A percentile compares a stretch with the other conserved stretches of the same genome.
These are phyloP conservation scores for Xanthorhoe designata DNA, from an alignment of 2,888 invertebrate species.

Conservation along the genomic window DNA sequence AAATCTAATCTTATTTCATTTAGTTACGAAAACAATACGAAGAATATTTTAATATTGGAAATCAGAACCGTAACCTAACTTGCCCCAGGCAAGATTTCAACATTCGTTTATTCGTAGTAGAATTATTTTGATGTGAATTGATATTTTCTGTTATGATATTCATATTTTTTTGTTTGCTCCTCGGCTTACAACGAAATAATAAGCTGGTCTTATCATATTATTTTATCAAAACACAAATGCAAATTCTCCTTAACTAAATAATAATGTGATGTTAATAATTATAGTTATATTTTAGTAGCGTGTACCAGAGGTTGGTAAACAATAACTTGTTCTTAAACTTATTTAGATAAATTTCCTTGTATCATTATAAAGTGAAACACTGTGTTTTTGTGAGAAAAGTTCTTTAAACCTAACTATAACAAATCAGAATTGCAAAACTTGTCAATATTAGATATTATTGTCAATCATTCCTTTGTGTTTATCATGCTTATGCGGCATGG, in stretches of 20 bases:
- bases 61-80: neutral
- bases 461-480: neutral
- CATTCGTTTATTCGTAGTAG: neutral
- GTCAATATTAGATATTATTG: too few species aligned
- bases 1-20: neutral
- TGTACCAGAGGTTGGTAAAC: too few species aligned
- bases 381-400: too few species aligned
- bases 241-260: neutral
- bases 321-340: too few species aligned
- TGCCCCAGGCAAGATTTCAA: neutral
- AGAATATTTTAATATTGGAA: constrained; percentile 3
- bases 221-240: constrained; percentile 1
- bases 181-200: neutral
- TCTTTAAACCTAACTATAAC: too few species aligned
- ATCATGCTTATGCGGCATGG: neutral
- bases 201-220: neutral
- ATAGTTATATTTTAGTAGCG: too few species aligned
- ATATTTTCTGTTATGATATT: neutral
- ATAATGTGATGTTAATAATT: too few species aligned
- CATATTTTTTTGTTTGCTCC: constrained; percentile 3
- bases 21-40: neutral
- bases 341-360: too few species aligned
- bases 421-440: too few species aligned
- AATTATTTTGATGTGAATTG: neutral
- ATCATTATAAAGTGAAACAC: too few species aligned